Evolutionary conservation across 2,113 vertebrate genomes (phyloP).

Genomic region (Elaphurus davidianus): DNA sequence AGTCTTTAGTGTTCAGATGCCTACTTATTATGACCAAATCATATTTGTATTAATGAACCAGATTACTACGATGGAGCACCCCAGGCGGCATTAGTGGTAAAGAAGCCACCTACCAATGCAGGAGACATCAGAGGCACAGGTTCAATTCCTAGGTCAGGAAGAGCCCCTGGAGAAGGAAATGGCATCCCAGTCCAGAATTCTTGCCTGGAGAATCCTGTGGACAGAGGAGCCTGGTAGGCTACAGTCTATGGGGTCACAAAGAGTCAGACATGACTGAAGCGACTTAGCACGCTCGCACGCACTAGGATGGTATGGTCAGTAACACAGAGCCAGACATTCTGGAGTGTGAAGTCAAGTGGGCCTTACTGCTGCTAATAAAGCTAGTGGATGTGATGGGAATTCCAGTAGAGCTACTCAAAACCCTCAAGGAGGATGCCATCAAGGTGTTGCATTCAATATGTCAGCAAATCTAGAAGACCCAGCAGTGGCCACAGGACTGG

Average conservation of each 20-base stretch:
- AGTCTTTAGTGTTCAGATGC: not conserved
- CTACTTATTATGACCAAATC: not conserved
- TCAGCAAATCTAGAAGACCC: not conserved
- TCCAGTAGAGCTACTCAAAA: not conserved
- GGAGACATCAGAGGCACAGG: not conserved
- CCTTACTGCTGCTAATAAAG: not conserved
- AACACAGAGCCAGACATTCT: not conserved
- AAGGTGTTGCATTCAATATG: not conserved
- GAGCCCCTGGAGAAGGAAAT: not conserved
- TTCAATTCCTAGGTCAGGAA: not conserved
- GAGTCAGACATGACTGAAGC: not conserved
- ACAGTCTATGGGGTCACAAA: not conserved
- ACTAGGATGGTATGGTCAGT: not conserved
- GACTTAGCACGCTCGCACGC: fast-evolving
- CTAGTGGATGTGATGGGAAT: not conserved
- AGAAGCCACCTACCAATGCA: not conserved
- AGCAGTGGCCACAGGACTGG: not conserved
- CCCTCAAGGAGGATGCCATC: not conserved
- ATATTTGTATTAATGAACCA: not conserved
- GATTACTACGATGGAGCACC: not conserved
- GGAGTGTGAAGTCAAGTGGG: not conserved
- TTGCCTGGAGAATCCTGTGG: not conserved
- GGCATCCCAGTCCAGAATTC: not conserved
- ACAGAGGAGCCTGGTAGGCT: not conserved
- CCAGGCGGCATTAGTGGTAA: not conserved